Evolutionary conservation across 2,888 invertebrate genomes (phyloP), one percentile per base, ranked within the genome.

Genomic region (Strigamia crassipes): DNA sequence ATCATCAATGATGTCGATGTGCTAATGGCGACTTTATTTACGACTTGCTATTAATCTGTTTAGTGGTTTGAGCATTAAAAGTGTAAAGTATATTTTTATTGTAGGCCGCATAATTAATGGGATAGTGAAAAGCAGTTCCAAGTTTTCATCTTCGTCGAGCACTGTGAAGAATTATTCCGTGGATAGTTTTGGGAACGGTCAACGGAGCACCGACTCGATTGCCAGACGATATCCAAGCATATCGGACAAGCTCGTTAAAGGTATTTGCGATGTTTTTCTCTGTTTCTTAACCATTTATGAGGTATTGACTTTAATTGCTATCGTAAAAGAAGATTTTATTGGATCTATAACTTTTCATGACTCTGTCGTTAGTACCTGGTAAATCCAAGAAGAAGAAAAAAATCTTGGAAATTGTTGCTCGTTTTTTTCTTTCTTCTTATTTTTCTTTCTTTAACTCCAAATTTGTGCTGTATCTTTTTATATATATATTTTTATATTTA

Each of bases 51-150:
- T 73, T 73, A 73, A 73, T 73, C 73, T 73, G 73, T 73, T 73
- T 73, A 73, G 73, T 73, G 73, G 73, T 73, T 66, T 27, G 10
- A 13, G 73, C 73, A 73, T 73, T 73, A 73, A 73, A 73, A 73
- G 73, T 27, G 73, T 73, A 73, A 73, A 73, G 73, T 73, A 73
- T 73, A 15, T 78, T 78, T 78, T 31, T 66, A 51, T 81, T 78
- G 34, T 46, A 81, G 81, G 81, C 42, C 77, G 81, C 23, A 42
- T 81, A 41, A 81, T 81, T 31, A 81, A 81, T 78, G 81, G 81
- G 13, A 77, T 81, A 77, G 51, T 81, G 46, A 81, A 81, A 78
- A 81, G 81, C 42, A 81, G 81, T 78, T 81, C 81, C 46, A 81
- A 81, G 78, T 73, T 81, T 73, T 81, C 81, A 23, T 81, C 81